Evolutionary conservation across 2,797 vertebrate genomes (phyloP).

Genomic region (Euphonia xanthogaster): DNA sequence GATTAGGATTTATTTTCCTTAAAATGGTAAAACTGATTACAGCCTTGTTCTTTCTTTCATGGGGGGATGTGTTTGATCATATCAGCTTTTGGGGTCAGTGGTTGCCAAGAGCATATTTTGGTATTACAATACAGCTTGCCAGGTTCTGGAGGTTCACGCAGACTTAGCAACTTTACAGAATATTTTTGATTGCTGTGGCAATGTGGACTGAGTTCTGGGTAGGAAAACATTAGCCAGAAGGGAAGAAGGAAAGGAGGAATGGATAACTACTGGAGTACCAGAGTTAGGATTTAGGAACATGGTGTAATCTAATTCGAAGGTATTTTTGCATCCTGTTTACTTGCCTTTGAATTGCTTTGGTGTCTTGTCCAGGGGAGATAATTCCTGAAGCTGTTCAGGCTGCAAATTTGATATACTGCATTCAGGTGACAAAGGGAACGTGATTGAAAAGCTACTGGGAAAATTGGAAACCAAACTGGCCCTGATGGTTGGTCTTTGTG

Average conservation of each 20-base stretch:
- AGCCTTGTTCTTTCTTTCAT: conserved; percentile 2
- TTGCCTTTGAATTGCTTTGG: conserved; percentile 25
- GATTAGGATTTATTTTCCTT: conserved; percentile 55
- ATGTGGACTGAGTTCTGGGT: neutral
- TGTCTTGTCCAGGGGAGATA: conserved; percentile 34
- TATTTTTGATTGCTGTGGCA: neutral
- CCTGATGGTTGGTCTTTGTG: neutral
- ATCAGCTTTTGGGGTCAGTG: conserved; percentile 43
- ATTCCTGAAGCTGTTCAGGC: conserved; percentile 34
- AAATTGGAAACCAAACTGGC: conserved; percentile 38
- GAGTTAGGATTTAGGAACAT: conserved; percentile 10
- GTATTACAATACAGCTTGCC: neutral
- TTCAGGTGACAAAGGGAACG: conserved; percentile 26
- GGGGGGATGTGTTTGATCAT: conserved; percentile 41
- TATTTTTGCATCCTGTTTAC: conserved; percentile 19
- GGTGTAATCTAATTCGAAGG: neutral
- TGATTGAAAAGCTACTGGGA: conserved; percentile 26
- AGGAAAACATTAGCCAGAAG: neutral
- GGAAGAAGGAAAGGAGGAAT: neutral
- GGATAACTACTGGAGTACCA: neutral
- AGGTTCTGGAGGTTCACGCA: neutral
- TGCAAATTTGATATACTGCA: neutral
- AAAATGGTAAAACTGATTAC: conserved; percentile 49
- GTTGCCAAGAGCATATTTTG: neutral
- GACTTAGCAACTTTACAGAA: neutral